Conservation (phyloP, 2,797 vertebrate species). For the Labroides dimidiatus region DNA sequence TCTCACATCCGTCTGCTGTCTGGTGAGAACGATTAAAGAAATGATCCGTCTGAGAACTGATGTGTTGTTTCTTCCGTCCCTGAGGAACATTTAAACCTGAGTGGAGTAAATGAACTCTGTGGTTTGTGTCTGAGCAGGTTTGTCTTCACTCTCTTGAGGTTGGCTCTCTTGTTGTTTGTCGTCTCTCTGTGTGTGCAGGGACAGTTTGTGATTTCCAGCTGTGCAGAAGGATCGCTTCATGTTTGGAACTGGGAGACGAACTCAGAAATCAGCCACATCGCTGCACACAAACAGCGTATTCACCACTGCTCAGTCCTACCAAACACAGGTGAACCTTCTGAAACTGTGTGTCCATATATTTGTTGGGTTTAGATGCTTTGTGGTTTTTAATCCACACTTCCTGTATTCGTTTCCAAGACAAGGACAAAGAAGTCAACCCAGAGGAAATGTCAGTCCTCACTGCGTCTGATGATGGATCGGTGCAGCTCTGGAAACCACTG, state of each 20-base stretch:
- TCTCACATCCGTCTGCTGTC: conserved; percentile 80
- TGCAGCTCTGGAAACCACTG: conserved; percentile 88
- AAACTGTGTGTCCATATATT: no score
- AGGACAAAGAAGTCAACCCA: conserved; percentile 38
- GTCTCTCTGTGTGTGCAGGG: conserved; percentile 70
- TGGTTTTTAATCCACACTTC: neutral
- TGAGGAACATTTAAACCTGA: no score
- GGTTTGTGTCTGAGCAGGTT: no score
- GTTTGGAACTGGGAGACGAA: conserved; percentile 86
- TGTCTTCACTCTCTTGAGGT: no score
- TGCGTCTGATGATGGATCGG: conserved; percentile 85
- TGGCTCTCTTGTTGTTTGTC: neutral
- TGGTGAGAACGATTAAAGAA: conserved; percentile 75
- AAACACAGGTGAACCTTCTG: conserved; percentile 40
- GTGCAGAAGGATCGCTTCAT: conserved; percentile 84
- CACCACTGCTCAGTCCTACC: conserved; percentile 79
- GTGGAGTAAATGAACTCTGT: no score
- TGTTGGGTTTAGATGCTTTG: neutral
- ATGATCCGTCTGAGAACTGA: neutral
- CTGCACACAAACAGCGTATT: conserved; percentile 83
- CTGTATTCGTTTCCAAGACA: conserved; percentile 46
- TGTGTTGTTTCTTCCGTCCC: no score
- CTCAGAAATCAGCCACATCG: conserved; percentile 85
- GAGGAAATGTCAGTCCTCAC: conserved; percentile 83
- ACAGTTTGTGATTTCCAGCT: conserved; percentile 80